Percentiles rank a stretch among this genome's conserved stretches.
Conservation (phyloP, 2,888 invertebrate genomes). For the Coenonympha arcania region DNA sequence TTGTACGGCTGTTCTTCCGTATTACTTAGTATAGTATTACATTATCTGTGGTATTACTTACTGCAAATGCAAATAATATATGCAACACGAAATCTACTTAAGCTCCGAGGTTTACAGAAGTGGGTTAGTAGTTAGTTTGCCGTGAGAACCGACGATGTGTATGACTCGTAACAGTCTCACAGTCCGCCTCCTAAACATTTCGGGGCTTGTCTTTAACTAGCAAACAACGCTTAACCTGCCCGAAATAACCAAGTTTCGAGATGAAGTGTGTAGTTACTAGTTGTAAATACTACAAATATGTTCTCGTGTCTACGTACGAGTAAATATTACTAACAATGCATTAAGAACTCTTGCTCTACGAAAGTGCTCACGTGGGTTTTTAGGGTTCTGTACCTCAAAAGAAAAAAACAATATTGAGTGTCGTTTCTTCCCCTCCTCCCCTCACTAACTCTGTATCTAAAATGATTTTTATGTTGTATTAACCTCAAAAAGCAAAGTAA, state of each 20-base stretch:
- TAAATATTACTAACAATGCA: neutral
- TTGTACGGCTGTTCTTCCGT: no score
- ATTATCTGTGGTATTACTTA: no score
- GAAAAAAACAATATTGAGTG: no score
- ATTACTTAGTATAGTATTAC: no score
- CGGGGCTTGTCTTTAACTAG: conserved; percentile 17
- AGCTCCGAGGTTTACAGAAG: conserved; percentile 21
- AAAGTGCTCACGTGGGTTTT: no score
- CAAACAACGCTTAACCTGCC: conserved; percentile 16
- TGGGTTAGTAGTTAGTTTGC: conserved; percentile 21
- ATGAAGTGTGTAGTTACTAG: conserved; percentile 28
- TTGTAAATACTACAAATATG: no score
- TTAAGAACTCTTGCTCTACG: no score
- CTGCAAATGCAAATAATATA: conserved; percentile 1
- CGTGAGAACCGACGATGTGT: conserved; percentile 19
- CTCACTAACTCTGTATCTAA: no score
- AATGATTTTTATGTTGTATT: no score
- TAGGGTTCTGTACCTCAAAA: no score
- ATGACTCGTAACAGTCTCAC: conserved; percentile 8
- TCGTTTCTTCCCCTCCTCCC: no score
- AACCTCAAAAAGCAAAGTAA: no score
- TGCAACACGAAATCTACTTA: conserved; percentile 15
- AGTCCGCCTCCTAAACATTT: conserved; percentile 21
- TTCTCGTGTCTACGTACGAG: conserved; percentile 23
- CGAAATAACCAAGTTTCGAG: conserved; percentile 18